These are phyloP conservation scores for Phyllopteryx taeniolatus DNA, from an alignment of 2,113 vertebrate genomes.

Conservation along the genomic window DNA sequence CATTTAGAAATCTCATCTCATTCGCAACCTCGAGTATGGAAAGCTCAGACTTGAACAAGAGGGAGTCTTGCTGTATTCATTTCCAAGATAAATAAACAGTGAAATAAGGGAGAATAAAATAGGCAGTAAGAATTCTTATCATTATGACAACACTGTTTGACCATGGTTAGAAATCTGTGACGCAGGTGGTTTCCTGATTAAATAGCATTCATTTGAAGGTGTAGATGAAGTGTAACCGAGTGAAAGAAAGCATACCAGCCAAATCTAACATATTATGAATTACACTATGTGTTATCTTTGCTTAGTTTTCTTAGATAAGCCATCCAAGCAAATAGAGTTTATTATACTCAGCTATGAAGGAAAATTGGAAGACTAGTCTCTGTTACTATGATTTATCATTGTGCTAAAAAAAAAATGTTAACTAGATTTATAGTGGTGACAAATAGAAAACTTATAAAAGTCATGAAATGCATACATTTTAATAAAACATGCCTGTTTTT, in stretches of 20 bases:
- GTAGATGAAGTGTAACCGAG: slow-evolving; percentile 24
- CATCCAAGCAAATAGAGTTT: slow-evolving; percentile 27
- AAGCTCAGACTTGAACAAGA: slow-evolving; percentile 25
- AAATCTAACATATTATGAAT: slow-evolving; percentile 62
- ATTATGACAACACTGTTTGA: slow-evolving; percentile 52
- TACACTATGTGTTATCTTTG: slow-evolving; percentile 41
- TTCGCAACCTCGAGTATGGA: slow-evolving; percentile 21
- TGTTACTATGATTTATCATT: slow-evolving; percentile 48
- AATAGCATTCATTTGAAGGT: slow-evolving; percentile 43
- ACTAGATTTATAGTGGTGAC: slow-evolving; percentile 33
- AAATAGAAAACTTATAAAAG: slow-evolving; percentile 17
- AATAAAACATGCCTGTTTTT: slow-evolving; percentile 39
- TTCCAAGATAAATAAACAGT: slow-evolving; percentile 63
- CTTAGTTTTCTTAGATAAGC: slow-evolving; percentile 63
- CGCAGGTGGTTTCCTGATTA: slow-evolving; percentile 29
- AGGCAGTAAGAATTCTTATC: slow-evolving; percentile 49
- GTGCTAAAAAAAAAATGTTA: slow-evolving; percentile 40
- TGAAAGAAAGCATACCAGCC: slow-evolving; percentile 20
- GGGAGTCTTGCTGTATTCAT: slow-evolving; percentile 32
- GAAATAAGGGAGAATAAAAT: slow-evolving; percentile 24
- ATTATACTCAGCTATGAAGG: slow-evolving; percentile 39
- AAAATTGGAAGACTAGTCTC: slow-evolving; percentile 23
- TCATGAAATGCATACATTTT: slow-evolving; percentile 29
- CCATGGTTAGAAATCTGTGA: slow-evolving; percentile 38
- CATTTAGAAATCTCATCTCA: slow-evolving; percentile 24